phyloP scores from a whole-genome alignment of 2,888 invertebrate genomes.

The Stegana nigrithorax region DNA sequence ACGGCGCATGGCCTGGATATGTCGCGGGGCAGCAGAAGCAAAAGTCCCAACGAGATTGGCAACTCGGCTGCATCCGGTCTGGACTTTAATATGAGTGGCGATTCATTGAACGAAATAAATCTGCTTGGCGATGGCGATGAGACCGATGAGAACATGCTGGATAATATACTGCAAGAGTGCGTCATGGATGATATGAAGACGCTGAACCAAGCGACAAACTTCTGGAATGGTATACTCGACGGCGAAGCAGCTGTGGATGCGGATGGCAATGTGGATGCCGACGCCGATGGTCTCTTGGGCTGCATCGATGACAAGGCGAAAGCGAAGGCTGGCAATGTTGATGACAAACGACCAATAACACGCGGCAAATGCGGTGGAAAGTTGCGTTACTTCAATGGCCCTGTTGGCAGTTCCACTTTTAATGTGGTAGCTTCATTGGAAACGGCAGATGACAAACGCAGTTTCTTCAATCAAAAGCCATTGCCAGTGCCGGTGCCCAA shows the following conservation, averaged over 20 bases:
- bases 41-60: conserved; percentile 53
- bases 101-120: conserved; percentile 66
- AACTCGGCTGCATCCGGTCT: conserved; percentile 57
- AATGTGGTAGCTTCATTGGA: conserved; percentile 28
- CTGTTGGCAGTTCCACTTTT: conserved; percentile 48
- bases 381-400: conserved; percentile 21
- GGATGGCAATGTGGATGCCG: conserved; percentile 50
- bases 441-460: conserved; percentile 28
- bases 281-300: conserved; percentile 57
- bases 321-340: conserved; percentile 32
- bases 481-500: too few relatives aligned
- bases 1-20: conserved; percentile 50
- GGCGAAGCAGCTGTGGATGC: conserved; percentile 61
- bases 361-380: conserved; percentile 32
- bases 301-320: conserved; percentile 60
- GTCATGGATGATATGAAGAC: conserved; percentile 68
- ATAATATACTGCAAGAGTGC: conserved; percentile 68
- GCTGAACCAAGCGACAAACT: conserved; percentile 66
- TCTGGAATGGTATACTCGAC: conserved; percentile 69
- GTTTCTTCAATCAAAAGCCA: conserved; percentile 57
- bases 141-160: conserved; percentile 66
- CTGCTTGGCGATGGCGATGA: conserved; percentile 65
- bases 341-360: conserved; percentile 32
- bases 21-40: conserved; percentile 51
- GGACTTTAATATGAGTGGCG: conserved; percentile 67